Evolutionary conservation across 2,888 invertebrate species (phyloP), one percentile per base, ranked within the genome.

Genomic region (Agonopterix subpropinquella): DNA sequence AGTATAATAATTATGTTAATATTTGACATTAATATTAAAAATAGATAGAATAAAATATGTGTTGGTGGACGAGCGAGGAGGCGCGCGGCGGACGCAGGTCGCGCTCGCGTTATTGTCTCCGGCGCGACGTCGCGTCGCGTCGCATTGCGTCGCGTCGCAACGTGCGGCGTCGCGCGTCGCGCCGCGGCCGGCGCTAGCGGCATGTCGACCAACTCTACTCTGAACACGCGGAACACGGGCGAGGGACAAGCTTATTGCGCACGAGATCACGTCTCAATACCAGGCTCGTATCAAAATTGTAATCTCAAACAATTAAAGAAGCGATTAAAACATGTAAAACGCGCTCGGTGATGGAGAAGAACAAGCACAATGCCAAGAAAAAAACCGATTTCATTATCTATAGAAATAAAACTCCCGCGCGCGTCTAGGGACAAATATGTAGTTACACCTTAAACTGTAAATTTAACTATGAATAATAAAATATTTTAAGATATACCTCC

Each of bases 1-100:
- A 83, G 78, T 85, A 83, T 80, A 77, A 80, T 85, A 83, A 85
- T 86, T 83, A 87, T 80, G 80, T 83, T 85, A 85, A 85, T 86
- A 86, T 87, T 84, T 86, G 86, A 87, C 85, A 84, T 86, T 86
- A 85, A 82, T 87, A 86, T 87, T 88, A 85, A 87, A 86, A 87
- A 86, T 87, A 80, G 82, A 83, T 80, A 83, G 86, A 88, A 84
- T 86, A 84, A 86, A 87, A 85, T 84, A 86, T 87, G 83, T 85
- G 82, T 77, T 73, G 77, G 84, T 84, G 80, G 82, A 80, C 80
- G 84, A 81, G 85, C 82, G 84, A 77, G 75, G 76, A 73, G 77
- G 80, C 76, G 79, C 75, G 74, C 71, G 67, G 73, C 67, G 68
- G 64, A 66, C 62, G 59, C 65, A 63, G 59, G 62, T 61, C 64